phyloP scores from a whole-genome alignment of 2,113 vertebrate genomes.

The Jaculus jaculus region DNA sequence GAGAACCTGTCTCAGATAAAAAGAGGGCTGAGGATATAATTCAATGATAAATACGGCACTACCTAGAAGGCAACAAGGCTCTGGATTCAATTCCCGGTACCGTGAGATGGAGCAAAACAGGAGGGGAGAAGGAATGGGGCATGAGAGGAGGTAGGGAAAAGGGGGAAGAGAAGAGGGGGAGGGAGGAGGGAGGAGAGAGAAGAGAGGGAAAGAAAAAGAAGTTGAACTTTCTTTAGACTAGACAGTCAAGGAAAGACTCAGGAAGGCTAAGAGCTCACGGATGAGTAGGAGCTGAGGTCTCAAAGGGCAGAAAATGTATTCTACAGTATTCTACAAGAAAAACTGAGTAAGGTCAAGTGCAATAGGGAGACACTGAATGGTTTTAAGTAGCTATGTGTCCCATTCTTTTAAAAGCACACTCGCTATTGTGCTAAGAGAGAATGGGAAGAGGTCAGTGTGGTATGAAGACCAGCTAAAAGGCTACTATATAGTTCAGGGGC shows the following conservation, averaged over 20 bases:
- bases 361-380: neutral
- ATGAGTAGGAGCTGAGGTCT: neutral
- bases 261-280: neutral
- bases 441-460: constrained; percentile 3
- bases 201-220: neutral
- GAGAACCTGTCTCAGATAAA: neutral
- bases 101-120: no score
- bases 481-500: neutral
- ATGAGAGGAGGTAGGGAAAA: neutral
- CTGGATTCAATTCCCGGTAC: neutral
- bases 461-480: constrained; percentile 15
- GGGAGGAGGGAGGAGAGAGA: neutral
- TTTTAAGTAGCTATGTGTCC: neutral
- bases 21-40: neutral
- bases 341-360: neutral
- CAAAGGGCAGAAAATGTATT: neutral
- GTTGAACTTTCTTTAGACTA: neutral
- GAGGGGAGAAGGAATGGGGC: no score
- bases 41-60: neutral
- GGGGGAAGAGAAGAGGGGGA: no score
- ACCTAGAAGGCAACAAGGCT: neutral
- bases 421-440: neutral
- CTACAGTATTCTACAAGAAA: neutral
- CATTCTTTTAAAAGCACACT: constrained; percentile 51
- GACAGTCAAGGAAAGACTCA: neutral